Evolutionary conservation across 2,797 vertebrate species (phyloP).

Genomic region (Aplochiton taeniatus): DNA sequence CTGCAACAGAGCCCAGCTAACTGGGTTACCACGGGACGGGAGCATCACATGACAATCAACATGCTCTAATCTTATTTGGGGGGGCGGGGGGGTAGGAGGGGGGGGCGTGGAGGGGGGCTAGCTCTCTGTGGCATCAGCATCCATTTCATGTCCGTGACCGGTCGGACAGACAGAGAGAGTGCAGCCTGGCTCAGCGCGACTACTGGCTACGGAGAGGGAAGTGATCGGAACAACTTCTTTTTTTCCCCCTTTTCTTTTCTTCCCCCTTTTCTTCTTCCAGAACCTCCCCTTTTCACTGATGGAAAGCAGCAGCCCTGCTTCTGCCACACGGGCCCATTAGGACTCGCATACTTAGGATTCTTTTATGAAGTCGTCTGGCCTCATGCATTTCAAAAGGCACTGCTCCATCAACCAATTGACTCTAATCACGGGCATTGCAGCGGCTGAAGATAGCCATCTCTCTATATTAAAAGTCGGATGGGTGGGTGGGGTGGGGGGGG

Average conservation of each 20-base stretch:
- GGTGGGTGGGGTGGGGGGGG: neutral
- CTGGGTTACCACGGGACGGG: neutral
- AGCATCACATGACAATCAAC: constrained; percentile 10
- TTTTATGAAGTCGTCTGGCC: neutral
- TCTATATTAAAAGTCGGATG: constrained; percentile 3
- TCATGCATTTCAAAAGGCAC: constrained; percentile 3
- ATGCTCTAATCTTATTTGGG: constrained; percentile 7
- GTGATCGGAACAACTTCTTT: too few species aligned
- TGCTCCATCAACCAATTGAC: neutral
- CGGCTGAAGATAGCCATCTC: constrained; percentile 33
- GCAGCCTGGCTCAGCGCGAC: too few species aligned
- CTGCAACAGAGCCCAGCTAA: too few species aligned
- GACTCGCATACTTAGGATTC: neutral
- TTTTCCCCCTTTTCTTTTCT: too few species aligned
- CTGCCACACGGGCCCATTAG: too few species aligned
- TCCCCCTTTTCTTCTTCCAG: too few species aligned
- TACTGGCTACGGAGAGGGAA: too few species aligned
- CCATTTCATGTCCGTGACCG: neutral
- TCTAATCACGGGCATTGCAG: constrained; percentile 21
- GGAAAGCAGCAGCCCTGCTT: too few species aligned
- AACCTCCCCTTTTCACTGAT: too few species aligned
- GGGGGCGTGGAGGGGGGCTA: too few species aligned
- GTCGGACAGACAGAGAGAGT: too few species aligned
- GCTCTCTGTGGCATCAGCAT: neutral
- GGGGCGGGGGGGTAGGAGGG: too few species aligned